Evolutionary conservation across 2,888 invertebrate species (phyloP).

Genomic region (Thera obeliscata): DNA sequence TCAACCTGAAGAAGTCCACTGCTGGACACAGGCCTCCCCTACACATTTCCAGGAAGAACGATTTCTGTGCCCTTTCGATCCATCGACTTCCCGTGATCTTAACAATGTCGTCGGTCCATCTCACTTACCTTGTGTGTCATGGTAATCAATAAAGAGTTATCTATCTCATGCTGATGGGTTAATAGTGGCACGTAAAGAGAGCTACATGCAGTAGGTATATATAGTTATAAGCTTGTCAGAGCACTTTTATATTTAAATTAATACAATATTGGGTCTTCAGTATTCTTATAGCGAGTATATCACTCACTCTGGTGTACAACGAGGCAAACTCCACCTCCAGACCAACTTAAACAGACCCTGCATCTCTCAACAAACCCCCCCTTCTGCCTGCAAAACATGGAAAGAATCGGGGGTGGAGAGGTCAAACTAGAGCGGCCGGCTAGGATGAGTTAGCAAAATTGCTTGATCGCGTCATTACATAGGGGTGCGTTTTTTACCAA

Average conservation of each 20-base stretch:
- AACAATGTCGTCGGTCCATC: no score
- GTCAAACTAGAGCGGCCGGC: conserved; percentile 43
- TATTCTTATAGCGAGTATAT: conserved; percentile 11
- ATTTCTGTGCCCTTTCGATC: no score
- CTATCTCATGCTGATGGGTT: no score
- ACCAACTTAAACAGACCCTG: conserved; percentile 19
- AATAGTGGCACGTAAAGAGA: no score
- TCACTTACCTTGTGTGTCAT: no score
- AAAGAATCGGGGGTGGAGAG: conserved; percentile 29
- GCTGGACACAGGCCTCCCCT: no score
- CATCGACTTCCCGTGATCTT: no score
- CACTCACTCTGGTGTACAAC: conserved; percentile 32
- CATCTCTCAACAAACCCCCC: conserved; percentile 4
- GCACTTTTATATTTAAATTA: conserved; percentile 3
- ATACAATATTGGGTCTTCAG: conserved; percentile 10
- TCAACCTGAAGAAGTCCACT: no score
- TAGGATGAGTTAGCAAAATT: conserved; percentile 68
- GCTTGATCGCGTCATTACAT: conserved; percentile 68
- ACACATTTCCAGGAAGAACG: no score
- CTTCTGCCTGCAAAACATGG: neutral
- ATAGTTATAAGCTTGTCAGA: neutral
- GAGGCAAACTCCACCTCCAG: conserved; percentile 26
- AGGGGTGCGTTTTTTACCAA: conserved; percentile 53
- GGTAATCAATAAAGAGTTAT: no score
- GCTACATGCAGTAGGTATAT: no score